Conservation (phyloP, 1,140 invertebrate genomes). For the Helicoverpa armigera region DNA sequence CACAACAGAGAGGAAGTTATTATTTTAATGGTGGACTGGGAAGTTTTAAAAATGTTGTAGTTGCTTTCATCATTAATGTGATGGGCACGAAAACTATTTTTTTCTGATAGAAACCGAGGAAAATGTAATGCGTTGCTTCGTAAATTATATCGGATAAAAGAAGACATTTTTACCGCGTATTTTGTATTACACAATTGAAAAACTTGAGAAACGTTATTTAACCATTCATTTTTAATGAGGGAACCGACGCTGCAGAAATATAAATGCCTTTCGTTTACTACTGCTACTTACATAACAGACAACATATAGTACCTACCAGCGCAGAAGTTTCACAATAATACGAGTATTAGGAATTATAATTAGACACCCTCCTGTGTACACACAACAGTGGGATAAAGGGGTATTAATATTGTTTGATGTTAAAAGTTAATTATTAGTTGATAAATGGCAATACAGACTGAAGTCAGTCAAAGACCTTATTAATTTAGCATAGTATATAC, state of each 20-base stretch:
- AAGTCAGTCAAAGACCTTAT: slow-evolving; percentile 46
- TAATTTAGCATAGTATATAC: slow-evolving; percentile 56
- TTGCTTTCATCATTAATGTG: slow-evolving; percentile 76
- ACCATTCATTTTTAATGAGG: slow-evolving; percentile 21
- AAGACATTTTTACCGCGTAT: slow-evolving; percentile 19
- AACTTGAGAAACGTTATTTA: slow-evolving; percentile 20
- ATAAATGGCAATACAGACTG: slow-evolving; percentile 42
- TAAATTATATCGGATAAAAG: slow-evolving; percentile 32
- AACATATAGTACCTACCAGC: background rate
- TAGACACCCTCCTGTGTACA: background rate
- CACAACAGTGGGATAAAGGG: slow-evolving; percentile 9
- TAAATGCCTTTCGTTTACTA: background rate
- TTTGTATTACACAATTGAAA: slow-evolving; percentile 28
- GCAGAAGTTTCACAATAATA: background rate
- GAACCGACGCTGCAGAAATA: slow-evolving; percentile 8
- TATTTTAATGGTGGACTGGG: slow-evolving; percentile 79
- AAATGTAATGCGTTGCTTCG: slow-evolving; percentile 54
- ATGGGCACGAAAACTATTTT: slow-evolving; percentile 74
- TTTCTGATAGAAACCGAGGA: slow-evolving; percentile 68
- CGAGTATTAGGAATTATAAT: background rate
- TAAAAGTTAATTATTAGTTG: slow-evolving; percentile 56
- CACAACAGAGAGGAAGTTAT: slow-evolving; percentile 72
- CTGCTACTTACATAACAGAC: background rate
- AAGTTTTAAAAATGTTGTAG: slow-evolving; percentile 75
- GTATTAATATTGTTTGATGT: slow-evolving; percentile 48